Conservation (phyloP, 2,888 invertebrate genomes). For the Harpalus rufipes region DNA sequence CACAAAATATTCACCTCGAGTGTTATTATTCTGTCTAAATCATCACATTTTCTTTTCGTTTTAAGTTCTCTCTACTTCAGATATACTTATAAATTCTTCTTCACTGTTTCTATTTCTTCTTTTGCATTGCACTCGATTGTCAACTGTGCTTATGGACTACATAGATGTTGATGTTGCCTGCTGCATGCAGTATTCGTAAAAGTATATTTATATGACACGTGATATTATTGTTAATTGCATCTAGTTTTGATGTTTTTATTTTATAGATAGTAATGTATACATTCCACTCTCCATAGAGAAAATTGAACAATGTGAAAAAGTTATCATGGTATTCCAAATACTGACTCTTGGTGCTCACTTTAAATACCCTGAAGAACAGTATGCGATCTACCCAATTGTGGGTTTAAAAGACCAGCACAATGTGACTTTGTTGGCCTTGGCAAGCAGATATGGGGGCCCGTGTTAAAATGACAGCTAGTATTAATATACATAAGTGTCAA, state of each 20-base stretch:
- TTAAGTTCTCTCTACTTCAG: conserved; percentile 59
- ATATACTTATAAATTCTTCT: conserved; percentile 61
- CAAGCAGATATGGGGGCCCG: no score
- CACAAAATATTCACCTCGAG: conserved; percentile 60
- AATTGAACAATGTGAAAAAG: no score
- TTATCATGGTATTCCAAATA: no score
- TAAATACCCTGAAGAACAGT: no score
- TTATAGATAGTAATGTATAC: conserved; percentile 21
- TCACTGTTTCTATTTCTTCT: conserved; percentile 65
- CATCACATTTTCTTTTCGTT: conserved; percentile 62
- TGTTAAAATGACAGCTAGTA: no score
- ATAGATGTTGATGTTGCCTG: conserved; percentile 57
- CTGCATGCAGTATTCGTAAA: conserved; percentile 59
- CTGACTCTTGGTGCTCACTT: no score
- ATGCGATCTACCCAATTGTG: no score
- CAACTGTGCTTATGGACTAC: conserved; percentile 54
- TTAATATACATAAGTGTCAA: no score
- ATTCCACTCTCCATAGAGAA: conserved; percentile 23
- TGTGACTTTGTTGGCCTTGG: no score
- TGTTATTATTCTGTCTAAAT: conserved; percentile 56
- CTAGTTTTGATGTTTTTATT: conserved; percentile 58
- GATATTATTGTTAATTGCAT: conserved; percentile 51
- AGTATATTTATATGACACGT: conserved; percentile 35
- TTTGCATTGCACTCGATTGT: conserved; percentile 64
- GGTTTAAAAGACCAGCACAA: no score